Percentiles rank a stretch among this genome's conserved stretches.
These are phyloP conservation scores for Rhagium mordax DNA, from an alignment of 2,888 invertebrate genomes.

Conservation along the genomic window DNA sequence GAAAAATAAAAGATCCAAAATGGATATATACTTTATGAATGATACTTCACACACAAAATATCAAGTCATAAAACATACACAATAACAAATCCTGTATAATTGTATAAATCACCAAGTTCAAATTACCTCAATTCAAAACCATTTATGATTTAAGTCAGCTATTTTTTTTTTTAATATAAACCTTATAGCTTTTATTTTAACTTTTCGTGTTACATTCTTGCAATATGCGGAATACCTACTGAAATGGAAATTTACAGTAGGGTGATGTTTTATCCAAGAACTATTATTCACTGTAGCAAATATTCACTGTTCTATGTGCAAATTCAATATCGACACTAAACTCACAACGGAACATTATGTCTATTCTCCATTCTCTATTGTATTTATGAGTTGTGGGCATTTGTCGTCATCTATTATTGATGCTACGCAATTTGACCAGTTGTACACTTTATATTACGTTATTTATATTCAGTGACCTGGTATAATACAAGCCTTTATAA, in stretches of 20 bases:
- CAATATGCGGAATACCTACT: not conserved
- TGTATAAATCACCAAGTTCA: too few species aligned
- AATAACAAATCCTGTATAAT: too few species aligned
- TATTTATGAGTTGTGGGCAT: conserved; percentile 16
- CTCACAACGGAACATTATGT: not conserved
- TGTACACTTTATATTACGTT: not conserved
- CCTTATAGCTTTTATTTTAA: too few species aligned
- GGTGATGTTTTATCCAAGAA: not conserved
- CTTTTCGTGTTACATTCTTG: too few species aligned
- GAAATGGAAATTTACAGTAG: too few species aligned
- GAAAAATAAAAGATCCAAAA: too few species aligned
- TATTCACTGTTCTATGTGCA: not conserved
- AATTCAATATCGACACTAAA: conserved; percentile 10
- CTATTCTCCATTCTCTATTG: conserved; percentile 1
- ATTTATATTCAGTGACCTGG: conserved; percentile 9
- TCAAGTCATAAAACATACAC: too few species aligned
- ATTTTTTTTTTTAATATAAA: too few species aligned
- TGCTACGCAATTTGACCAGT: not conserved
- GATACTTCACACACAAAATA: too few species aligned
- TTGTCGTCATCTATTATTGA: conserved; percentile 25
- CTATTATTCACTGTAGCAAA: not conserved
- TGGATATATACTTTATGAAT: too few species aligned
- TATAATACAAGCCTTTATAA: conserved; percentile 5
- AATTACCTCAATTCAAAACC: too few species aligned
- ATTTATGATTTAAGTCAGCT: too few species aligned